Evolutionary conservation across 2,797 vertebrate species (phyloP).

Genomic region (Sitta carolinensis): DNA sequence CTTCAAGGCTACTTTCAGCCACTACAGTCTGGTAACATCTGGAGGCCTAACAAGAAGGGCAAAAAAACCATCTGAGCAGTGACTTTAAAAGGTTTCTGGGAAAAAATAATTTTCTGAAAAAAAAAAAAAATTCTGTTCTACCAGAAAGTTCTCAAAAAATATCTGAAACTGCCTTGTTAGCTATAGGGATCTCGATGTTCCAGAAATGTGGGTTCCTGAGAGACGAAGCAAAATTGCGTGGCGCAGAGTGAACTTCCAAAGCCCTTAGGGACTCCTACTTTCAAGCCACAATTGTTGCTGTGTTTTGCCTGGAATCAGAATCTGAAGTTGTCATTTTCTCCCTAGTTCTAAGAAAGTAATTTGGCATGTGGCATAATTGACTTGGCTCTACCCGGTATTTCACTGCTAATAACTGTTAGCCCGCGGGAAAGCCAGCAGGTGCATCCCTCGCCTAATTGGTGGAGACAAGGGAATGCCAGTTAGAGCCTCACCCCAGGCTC

Average conservation of each 20-base stretch:
- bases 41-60: background rate
- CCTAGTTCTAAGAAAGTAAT: background rate
- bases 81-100: background rate
- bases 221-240: background rate
- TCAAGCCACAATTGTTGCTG: background rate
- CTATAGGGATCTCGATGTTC: background rate
- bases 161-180: background rate
- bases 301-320: background rate
- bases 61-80: background rate
- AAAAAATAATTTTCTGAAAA: background rate
- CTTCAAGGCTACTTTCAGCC: background rate
- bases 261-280: background rate
- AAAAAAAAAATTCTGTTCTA: background rate
- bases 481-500: background rate
- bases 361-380: rapidly evolving
- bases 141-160: background rate
- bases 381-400: background rate
- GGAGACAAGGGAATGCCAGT: background rate
- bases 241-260: background rate
- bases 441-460: background rate
- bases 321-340: background rate
- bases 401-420: background rate
- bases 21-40: background rate
- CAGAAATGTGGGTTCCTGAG: background rate
- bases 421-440: background rate